Percentiles rank a stretch among this genome's conserved stretches.
Conservation (phyloP, 2,797 vertebrate species). For the Melanotaenia parkinsoni region DNA sequence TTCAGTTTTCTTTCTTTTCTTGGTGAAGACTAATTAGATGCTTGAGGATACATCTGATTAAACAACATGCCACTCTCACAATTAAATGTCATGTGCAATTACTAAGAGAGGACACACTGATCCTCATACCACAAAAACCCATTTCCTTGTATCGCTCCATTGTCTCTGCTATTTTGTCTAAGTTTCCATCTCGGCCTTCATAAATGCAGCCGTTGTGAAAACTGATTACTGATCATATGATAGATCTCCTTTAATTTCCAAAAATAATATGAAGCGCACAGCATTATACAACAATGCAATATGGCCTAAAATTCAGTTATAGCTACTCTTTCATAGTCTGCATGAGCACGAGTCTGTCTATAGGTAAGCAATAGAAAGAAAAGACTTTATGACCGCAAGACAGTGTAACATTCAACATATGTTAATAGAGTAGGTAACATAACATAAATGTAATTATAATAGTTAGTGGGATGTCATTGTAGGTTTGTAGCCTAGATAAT, state of each 20-base stretch:
- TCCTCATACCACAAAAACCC: conserved; percentile 39
- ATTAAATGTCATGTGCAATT: conserved; percentile 83
- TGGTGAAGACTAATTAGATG: conserved; percentile 75
- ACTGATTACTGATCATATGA: conserved; percentile 40
- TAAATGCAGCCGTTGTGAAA: conserved; percentile 31
- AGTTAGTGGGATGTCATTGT: neutral
- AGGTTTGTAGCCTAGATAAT: neutral
- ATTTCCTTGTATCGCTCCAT: conserved; percentile 56
- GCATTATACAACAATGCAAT: conserved; percentile 11
- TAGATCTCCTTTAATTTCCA: conserved; percentile 36
- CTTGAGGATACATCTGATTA: conserved; percentile 80
- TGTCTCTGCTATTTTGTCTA: conserved; percentile 24
- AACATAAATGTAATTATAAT: neutral
- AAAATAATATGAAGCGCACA: conserved; percentile 13
- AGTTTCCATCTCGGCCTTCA: conserved; percentile 36
- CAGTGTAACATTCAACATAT: neutral
- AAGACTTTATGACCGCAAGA: neutral
- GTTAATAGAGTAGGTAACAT: neutral
- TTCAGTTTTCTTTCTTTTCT: conserved; percentile 61
- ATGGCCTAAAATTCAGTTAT: conserved; percentile 12
- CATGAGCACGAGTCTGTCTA: neutral
- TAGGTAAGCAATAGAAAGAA: neutral
- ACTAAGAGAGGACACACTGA: conserved; percentile 64
- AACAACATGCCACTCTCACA: conserved; percentile 67
- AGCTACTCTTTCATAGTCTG: conserved; percentile 34